These are phyloP conservation scores for Volucella inanis DNA, from an alignment of 2,888 invertebrate species.

Conservation along the genomic window DNA sequence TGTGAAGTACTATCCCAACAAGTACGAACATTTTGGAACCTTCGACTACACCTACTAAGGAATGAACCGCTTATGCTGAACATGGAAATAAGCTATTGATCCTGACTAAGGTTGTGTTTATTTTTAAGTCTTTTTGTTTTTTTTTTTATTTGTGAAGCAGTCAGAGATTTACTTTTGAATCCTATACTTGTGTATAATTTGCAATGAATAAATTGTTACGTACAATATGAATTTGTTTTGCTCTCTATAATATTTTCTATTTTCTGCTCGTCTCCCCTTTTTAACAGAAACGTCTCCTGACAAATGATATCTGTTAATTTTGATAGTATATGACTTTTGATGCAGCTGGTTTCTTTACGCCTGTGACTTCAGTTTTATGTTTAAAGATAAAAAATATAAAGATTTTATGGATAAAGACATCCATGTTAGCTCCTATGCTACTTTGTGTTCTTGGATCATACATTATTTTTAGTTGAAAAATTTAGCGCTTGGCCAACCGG, in stretches of 20 bases:
- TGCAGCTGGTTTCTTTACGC: too few relatives aligned
- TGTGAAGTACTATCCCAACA: constrained; percentile 66
- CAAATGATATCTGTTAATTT: too few relatives aligned
- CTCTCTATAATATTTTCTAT: not conserved
- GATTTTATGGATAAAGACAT: too few relatives aligned
- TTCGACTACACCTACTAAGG: constrained; percentile 58
- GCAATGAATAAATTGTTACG: constrained; percentile 62
- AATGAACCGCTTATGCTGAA: not conserved
- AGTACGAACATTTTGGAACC: constrained; percentile 53
- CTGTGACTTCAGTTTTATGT: too few relatives aligned
- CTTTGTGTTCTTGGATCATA: too few relatives aligned
- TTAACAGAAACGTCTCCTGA: too few relatives aligned
- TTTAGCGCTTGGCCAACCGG: too few relatives aligned
- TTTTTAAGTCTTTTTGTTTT: constrained; percentile 3
- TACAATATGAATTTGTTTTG: constrained; percentile 36
- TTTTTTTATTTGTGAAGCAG: too few relatives aligned
- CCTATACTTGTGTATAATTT: constrained; percentile 1
- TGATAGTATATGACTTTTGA: too few relatives aligned
- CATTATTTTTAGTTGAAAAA: too few relatives aligned
- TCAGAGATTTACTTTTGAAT: constrained; percentile 9
- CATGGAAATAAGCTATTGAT: not conserved
- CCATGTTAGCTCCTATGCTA: too few relatives aligned
- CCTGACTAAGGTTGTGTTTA: constrained; percentile 12
- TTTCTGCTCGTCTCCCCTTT: rapidly evolving
- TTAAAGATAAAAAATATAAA: too few relatives aligned